These are phyloP conservation scores for Philereme transversata DNA, from an alignment of 2,888 invertebrate species.

Conservation along the genomic window DNA sequence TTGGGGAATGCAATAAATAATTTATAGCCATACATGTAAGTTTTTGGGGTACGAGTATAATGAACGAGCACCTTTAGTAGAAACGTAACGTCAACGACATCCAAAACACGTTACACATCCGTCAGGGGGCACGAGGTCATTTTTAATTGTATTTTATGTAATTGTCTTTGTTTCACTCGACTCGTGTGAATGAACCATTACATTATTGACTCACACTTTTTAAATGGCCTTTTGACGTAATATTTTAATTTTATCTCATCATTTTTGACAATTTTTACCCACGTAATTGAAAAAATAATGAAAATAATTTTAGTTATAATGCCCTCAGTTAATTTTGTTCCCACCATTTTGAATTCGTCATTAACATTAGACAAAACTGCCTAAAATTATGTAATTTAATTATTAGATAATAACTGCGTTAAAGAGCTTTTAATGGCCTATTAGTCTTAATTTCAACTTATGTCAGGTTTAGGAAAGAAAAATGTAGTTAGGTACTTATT, in stretches of 20 bases:
- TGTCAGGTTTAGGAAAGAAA: no score
- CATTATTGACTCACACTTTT: slow-evolving; percentile 45
- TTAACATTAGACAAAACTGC: slow-evolving; percentile 1
- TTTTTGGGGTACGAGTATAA: not conserved
- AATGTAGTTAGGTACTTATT: no score
- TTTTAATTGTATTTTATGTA: slow-evolving; percentile 78
- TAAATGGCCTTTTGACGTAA: slow-evolving; percentile 43
- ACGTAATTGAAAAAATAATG: slow-evolving; percentile 34
- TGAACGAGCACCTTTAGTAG: slow-evolving; percentile 33
- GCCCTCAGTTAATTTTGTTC: slow-evolving; percentile 25
- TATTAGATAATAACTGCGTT: no score
- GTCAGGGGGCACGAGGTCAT: slow-evolving; percentile 69
- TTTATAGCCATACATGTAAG: no score
- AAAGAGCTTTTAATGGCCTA: no score
- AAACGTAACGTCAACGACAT: slow-evolving; percentile 65
- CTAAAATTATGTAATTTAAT: slow-evolving; percentile 18
- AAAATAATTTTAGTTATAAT: slow-evolving; percentile 28
- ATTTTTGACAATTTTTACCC: slow-evolving; percentile 29
- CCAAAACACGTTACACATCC: slow-evolving; percentile 60
- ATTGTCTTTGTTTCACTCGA: slow-evolving; percentile 66
- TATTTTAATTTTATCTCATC: slow-evolving; percentile 31
- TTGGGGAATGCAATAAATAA: no score
- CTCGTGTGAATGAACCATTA: slow-evolving; percentile 71
- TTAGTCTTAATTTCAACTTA: no score
- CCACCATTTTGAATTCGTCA: slow-evolving; percentile 24